Percentiles rank a stretch among this genome's conserved stretches.
Evolutionary conservation across 2,797 vertebrate genomes (phyloP).

Genomic region (Channa striata): DNA sequence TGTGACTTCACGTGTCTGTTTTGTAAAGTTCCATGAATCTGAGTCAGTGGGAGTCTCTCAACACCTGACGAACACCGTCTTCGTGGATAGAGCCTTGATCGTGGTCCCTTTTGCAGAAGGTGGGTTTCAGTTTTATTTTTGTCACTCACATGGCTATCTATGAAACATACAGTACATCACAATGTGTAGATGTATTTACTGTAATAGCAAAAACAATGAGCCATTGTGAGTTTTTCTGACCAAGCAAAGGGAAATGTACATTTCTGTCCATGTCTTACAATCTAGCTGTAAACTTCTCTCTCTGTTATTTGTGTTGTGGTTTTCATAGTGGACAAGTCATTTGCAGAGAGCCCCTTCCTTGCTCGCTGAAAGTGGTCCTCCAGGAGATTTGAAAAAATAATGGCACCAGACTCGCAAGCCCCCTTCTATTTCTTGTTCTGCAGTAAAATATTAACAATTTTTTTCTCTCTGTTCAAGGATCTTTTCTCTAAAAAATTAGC

Average conservation of each 20-base stretch:
- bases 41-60: conserved; percentile 98
- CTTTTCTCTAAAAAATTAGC: conserved; percentile 63
- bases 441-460: conserved; percentile 93
- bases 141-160: conserved; percentile 31
- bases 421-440: conserved; percentile 91
- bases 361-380: conserved; percentile 98
- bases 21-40: conserved; percentile 99
- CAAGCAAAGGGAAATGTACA: conserved; percentile 73
- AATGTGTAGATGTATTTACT: conserved; percentile 57
- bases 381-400: conserved; percentile 98
- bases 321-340: conserved; percentile 99
- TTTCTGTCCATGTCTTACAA: conserved; percentile 82
- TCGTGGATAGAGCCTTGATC: conserved; percentile 99
- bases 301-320: conserved; percentile 99
- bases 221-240: conserved; percentile 55
- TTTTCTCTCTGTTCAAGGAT: conserved; percentile 90
- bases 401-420: conserved; percentile 94
- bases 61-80: conserved; percentile 99
- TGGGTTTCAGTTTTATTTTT: conserved; percentile 86
- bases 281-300: conserved; percentile 94
- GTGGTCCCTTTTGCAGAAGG: conserved; percentile 99
- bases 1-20: conserved; percentile 99
- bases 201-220: conserved; percentile 55
- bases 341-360: conserved; percentile 98
- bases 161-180: conserved; percentile 35